Percentiles rank a stretch among this genome's conserved stretches.
These are phyloP conservation scores for Lepus townsendii DNA, from an alignment of 2,797 vertebrate species.

Conservation along the genomic window DNA sequence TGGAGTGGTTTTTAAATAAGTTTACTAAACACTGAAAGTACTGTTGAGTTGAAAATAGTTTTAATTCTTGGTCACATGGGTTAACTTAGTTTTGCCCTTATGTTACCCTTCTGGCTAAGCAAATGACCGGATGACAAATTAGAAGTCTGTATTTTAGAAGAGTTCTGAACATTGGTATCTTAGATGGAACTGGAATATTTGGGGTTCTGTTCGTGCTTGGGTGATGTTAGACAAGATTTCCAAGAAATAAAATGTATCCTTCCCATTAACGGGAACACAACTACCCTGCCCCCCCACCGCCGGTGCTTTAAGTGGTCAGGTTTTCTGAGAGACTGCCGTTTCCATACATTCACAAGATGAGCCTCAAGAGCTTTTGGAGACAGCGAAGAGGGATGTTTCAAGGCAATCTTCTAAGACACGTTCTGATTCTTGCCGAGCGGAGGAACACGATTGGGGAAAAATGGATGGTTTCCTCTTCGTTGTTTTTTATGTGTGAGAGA, in stretches of 20 bases:
- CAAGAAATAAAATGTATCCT: neutral
- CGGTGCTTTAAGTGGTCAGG: neutral
- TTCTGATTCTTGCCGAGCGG: neutral
- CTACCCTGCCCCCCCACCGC: neutral
- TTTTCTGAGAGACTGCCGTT: neutral
- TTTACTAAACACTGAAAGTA: slow-evolving; percentile 26
- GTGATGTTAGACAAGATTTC: neutral
- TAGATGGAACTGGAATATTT: neutral
- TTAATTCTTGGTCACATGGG: neutral
- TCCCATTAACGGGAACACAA: neutral
- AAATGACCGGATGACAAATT: neutral
- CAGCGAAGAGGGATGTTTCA: slow-evolving; percentile 15
- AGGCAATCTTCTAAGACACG: neutral
- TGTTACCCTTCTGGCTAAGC: neutral
- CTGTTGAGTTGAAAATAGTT: slow-evolving; percentile 45
- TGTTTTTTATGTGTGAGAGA: no score
- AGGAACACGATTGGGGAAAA: neutral
- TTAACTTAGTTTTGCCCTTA: slow-evolving; percentile 27
- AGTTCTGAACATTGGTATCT: neutral
- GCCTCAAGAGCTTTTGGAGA: neutral
- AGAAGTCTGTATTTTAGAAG: neutral
- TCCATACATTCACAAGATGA: neutral
- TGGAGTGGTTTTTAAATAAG: neutral
- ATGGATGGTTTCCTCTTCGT: neutral
- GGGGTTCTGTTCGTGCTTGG: neutral